Conservation (phyloP, 2,113 vertebrate genomes). For the Mirounga angustirostris region DNA sequence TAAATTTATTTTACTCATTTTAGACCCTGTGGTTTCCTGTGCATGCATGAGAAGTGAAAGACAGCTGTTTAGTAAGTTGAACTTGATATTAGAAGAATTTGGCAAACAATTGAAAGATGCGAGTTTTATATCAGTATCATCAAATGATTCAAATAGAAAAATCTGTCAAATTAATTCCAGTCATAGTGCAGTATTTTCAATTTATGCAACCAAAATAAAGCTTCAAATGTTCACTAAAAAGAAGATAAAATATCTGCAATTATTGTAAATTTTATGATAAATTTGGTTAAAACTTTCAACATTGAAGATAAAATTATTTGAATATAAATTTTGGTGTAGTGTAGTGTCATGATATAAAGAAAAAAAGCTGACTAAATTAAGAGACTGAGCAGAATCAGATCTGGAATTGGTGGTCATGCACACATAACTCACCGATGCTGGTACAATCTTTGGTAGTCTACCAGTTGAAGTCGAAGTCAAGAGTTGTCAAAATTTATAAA, state of each 20-base stretch:
- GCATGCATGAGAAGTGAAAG: background rate
- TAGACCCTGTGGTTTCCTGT: background rate
- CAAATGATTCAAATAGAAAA: background rate
- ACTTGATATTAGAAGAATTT: background rate
- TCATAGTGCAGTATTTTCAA: background rate
- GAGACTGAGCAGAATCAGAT: background rate
- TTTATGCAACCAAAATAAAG: background rate
- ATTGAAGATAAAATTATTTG: background rate
- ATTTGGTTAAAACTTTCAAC: background rate
- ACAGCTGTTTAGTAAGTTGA: background rate
- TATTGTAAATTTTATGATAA: background rate
- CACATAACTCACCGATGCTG: background rate
- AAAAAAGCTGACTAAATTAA: background rate
- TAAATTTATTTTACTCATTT: conserved; percentile 21
- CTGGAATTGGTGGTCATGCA: background rate
- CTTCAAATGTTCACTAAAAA: background rate
- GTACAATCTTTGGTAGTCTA: background rate
- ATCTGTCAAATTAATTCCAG: background rate
- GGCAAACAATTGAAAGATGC: background rate
- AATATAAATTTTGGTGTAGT: background rate
- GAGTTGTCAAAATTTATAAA: background rate
- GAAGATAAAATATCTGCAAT: background rate
- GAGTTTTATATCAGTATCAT: background rate
- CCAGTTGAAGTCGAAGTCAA: background rate
- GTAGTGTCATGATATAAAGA: background rate